Conservation (phyloP, 2,888 invertebrate species). For the Chydorus sphaericus region DNA sequence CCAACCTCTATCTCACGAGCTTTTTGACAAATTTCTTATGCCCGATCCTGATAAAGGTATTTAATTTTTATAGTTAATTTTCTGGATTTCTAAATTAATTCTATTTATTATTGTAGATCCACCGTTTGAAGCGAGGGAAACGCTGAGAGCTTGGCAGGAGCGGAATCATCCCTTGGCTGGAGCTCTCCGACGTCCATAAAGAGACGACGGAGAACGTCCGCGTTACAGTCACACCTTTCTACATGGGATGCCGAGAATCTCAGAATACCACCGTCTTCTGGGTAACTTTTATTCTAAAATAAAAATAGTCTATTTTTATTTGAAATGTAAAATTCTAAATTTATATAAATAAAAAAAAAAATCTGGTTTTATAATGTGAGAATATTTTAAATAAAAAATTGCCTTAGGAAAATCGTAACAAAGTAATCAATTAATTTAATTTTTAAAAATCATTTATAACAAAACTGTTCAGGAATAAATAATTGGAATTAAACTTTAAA, state of each 20-base stretch:
- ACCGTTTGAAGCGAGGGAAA: conserved; percentile 74
- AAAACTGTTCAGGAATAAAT: no score
- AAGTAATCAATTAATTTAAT: no score
- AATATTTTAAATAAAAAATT: background rate
- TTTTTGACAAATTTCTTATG: conserved; percentile 87
- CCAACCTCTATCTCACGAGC: conserved; percentile 81
- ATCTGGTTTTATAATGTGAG: background rate
- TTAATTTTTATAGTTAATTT: background rate
- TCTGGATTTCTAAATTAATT: background rate
- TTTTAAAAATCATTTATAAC: no score
- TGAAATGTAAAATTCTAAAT: background rate
- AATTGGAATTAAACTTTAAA: no score
- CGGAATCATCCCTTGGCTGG: conserved; percentile 95
- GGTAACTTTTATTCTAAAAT: conserved; percentile 37
- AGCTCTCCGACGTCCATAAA: conserved; percentile 88
- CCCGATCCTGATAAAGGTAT: conserved; percentile 59
- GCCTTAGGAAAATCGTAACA: background rate
- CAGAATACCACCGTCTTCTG: conserved; percentile 85
- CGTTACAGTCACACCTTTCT: conserved; percentile 96
- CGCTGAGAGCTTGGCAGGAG: conserved; percentile 86
- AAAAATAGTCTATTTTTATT: background rate
- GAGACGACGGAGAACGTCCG: conserved; percentile 92
- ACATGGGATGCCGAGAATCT: conserved; percentile 86
- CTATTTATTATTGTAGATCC: conserved; percentile 44
- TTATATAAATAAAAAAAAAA: background rate